Base-by-base conservation (phyloP, 53 echinoderm and acorn worm genomes). In the Zoroaster sp. region DNA sequence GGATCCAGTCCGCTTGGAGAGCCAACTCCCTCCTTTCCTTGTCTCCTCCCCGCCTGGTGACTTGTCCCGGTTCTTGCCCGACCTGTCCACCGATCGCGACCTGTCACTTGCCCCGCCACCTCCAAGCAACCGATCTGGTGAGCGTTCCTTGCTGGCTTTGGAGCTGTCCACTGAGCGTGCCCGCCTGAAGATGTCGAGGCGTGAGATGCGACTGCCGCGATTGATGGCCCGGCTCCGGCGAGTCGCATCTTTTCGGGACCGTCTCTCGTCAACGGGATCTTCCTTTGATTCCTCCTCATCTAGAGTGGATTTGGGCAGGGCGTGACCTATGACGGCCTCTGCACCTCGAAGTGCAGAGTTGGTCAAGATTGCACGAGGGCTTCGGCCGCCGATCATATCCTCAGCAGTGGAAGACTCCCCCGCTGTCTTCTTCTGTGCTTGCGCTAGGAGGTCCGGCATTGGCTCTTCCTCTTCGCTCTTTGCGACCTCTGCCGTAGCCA, bases 151-250 rank as follows among this genome's bases (percentile, higher is more conserved):
- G 15, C 89, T 89, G 14, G 65, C 79, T 66, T 96, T 96, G 20
- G 93, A 92, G 51, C 93, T 93, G 52, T 95, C 97, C 6, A 97
- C 97, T 33, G 97, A 97, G 41, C 94, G 93, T 0, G 97, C 95
- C 51, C 97, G 88, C 18, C 90, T 80, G 87, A 95, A 93, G 32
- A 96, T 82, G 68, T 96, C 96, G 21, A 93, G 82, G 40, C 89
- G 92, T 20, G 91, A 82, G 30, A 94, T 79, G 32, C 91, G 87
- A 75, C 92, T 94, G 43, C 92, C 94, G 53, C 93, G 92, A 66
- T 93, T 85, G 41, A 94, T 81, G 80, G 93, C 92, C 5, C 92
- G 92, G 35, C 94, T 92, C 87, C 96, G 40, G 34, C 96, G 91
- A 0, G 94, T 88, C 17, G 90, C 94, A 53, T 96, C 96, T 76